Evolutionary conservation across 2,113 vertebrate genomes (phyloP).

Genomic region (Terrapene triunguis): DNA sequence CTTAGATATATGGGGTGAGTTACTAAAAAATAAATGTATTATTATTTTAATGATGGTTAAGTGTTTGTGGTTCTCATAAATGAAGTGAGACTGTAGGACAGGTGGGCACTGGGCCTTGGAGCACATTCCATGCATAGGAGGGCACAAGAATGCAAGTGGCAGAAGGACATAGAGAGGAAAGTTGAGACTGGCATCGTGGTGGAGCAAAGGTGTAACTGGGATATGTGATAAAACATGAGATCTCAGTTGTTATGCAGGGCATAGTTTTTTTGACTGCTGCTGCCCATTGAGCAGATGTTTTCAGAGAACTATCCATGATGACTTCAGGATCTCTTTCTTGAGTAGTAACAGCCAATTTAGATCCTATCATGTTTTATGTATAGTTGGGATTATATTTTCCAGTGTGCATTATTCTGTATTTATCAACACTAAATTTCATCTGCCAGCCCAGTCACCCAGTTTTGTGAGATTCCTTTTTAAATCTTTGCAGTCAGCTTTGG

Average conservation of each 20-base stretch:
- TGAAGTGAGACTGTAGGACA: not conserved
- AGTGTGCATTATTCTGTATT: too few relatives aligned
- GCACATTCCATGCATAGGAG: not conserved
- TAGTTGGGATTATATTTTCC: too few relatives aligned
- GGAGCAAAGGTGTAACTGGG: not conserved
- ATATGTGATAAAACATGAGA: not conserved
- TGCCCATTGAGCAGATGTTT: not conserved
- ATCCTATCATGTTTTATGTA: too few relatives aligned
- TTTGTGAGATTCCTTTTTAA: not conserved
- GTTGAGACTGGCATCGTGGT: not conserved
- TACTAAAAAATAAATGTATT: conserved; percentile 27
- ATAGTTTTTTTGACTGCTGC: not conserved
- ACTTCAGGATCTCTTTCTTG: too few relatives aligned
- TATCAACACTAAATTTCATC: too few relatives aligned
- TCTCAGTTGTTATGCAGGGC: not conserved
- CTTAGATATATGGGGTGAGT: not conserved
- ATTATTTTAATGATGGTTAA: conserved; percentile 6
- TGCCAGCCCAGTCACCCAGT: not conserved
- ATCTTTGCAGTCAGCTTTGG: not conserved
- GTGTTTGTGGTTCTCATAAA: not conserved
- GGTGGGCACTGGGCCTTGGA: not conserved
- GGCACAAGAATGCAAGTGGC: not conserved
- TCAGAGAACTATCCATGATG: not conserved
- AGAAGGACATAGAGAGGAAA: not conserved
- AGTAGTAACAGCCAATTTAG: too few relatives aligned